Evolutionary conservation across 2,888 invertebrate genomes (phyloP), one percentile per base, ranked within the genome.

Genomic region (Leptinotarsa haldemani): DNA sequence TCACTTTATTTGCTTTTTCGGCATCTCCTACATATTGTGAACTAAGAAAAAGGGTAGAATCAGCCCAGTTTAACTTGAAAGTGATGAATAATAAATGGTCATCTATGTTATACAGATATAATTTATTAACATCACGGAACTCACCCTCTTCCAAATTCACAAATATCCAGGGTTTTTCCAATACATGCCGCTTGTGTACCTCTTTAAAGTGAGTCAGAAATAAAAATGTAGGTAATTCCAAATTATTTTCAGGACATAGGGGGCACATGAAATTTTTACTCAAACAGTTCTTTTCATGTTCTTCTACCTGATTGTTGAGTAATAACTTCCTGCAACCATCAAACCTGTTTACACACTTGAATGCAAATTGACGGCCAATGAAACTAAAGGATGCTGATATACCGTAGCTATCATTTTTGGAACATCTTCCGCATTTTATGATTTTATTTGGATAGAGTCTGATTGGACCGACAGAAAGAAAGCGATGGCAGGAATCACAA

Each of bases 291-390:
- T 50, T 50, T 50, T 50, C 50, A 5, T 50, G 50, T 15, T 50
- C 50, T 15, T 50, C 50, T 50, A 50, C 50, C n/a, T 50, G 50
- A 50, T 16, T n/a, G n/a, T 15, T 50, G 15, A 15, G 15, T n/a
- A 50, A 50, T n/a, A 50, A 50, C 50, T 50, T 50, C 50, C 50
- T 50, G 50, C 50, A 50, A 50, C 50, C 50, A n/a, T 50, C 50
- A 50, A 50, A 50, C 50, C 50, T 50, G 16, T 50, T 50, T 15
- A 50, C n/a, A n/a, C 50, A 50, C 50, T 50, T 50, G 15, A 50
- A 50, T 4, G n/a, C 16, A n/a, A 50, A 50, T n/a, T 50, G 50
- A 3, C 50, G 9, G 50, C 0, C 50, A 1, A 50, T n/a, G 16
- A 50, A 15, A n/a, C 50, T 4, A n/a, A 50, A 50, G 50, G 50